phyloP scores from a whole-genome alignment of 2,113 vertebrate genomes.

The Phyllostomus discolor region DNA sequence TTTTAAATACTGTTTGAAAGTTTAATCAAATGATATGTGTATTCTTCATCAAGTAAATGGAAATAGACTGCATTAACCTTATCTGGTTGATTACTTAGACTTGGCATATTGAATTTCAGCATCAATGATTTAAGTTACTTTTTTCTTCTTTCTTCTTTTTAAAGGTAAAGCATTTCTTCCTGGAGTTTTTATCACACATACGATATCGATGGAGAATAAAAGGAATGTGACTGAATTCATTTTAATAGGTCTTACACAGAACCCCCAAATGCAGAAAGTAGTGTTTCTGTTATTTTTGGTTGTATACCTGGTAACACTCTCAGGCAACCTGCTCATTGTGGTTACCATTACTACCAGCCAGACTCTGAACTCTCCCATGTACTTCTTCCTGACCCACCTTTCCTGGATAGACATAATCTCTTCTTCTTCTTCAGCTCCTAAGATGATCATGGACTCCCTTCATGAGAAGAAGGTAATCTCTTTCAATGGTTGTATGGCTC shows the following conservation, averaged over 20 bases:
- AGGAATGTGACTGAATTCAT: conserved; percentile 62
- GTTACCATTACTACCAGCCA: background rate
- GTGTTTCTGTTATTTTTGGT: conserved; percentile 47
- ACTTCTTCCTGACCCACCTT: conserved; percentile 50
- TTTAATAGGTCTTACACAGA: conserved; percentile 57
- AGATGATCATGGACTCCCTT: conserved; percentile 48
- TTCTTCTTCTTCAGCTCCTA: conserved; percentile 53
- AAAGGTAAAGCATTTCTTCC: background rate
- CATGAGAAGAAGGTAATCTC: conserved; percentile 26
- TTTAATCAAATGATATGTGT: background rate
- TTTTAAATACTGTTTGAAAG: background rate
- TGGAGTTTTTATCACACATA: background rate
- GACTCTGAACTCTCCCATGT: conserved; percentile 43
- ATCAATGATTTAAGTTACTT: background rate
- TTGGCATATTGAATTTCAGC: background rate
- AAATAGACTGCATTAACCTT: background rate
- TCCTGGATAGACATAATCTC: conserved; percentile 43
- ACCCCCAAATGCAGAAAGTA: conserved; percentile 39
- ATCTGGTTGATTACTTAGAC: background rate
- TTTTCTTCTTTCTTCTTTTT: background rate
- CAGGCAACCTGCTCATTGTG: conserved; percentile 59
- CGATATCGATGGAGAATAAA: conserved; percentile 3
- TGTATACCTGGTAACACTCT: conserved; percentile 42
- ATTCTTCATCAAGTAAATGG: background rate
- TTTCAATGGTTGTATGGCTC: conserved; percentile 50